Evolutionary conservation across 1,140 invertebrate genomes (phyloP).

Genomic region (Bombus consobrinus): DNA sequence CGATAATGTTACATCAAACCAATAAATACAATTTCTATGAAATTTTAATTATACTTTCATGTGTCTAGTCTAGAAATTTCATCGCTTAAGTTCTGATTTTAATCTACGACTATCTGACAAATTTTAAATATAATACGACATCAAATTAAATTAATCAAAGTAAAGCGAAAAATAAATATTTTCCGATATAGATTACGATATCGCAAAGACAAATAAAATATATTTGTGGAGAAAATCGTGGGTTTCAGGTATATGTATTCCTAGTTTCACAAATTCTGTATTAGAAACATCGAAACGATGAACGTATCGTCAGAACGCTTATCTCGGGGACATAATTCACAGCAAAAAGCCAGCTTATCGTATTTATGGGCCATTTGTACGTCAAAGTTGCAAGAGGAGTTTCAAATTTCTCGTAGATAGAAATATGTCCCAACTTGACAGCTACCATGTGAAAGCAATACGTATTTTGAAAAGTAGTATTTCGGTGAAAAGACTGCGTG

Average conservation of each 20-base stretch:
- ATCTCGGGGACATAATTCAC: constrained; percentile 35
- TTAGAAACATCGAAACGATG: neutral
- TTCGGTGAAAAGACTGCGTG: neutral
- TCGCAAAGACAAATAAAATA: too few species aligned
- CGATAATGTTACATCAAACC: too few species aligned
- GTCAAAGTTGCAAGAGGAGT: neutral
- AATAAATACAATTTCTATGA: too few species aligned
- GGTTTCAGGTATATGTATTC: neutral
- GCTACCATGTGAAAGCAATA: neutral
- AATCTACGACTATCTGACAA: neutral
- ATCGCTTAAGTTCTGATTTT: neutral
- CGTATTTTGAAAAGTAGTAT: neutral
- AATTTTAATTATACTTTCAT: too few species aligned
- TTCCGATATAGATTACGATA: too few species aligned
- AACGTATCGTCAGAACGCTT: constrained; percentile 1
- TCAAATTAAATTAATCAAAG: neutral
- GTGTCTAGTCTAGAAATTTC: too few species aligned
- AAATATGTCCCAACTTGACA: neutral
- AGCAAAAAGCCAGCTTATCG: constrained; percentile 27
- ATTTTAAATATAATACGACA: neutral
- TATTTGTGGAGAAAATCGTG: neutral
- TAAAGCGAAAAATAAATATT: too few species aligned
- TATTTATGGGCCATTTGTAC: constrained; percentile 36
- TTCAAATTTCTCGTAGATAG: neutral
- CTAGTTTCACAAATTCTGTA: neutral